Conservation (phyloP, 2,113 vertebrate species). For the Leuciscus idus region DNA sequence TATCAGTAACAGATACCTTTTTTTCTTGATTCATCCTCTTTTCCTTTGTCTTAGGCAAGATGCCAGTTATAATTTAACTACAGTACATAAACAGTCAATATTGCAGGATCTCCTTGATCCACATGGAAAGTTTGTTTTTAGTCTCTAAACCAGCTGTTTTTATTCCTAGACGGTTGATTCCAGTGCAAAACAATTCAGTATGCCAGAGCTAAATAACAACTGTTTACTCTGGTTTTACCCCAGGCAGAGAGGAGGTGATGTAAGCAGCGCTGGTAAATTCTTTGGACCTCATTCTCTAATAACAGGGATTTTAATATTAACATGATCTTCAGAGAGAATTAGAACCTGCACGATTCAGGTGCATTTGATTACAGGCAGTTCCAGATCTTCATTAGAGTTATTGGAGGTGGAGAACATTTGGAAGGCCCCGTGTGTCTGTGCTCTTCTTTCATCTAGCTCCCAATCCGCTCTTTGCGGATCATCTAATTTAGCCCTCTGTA, state of each 20-base stretch:
- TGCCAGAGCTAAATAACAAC: slow-evolving; percentile 44
- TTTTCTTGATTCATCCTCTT: neutral
- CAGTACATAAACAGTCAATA: neutral
- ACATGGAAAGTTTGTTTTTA: slow-evolving; percentile 1
- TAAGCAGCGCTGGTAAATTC: slow-evolving; percentile 61
- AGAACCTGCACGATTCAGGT: slow-evolving; percentile 63
- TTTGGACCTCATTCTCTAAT: slow-evolving; percentile 57
- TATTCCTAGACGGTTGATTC: neutral
- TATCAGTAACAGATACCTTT: neutral
- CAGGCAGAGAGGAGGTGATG: slow-evolving; percentile 52
- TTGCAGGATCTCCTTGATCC: neutral
- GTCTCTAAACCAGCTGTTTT: slow-evolving; percentile 8
- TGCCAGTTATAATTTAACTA: neutral
- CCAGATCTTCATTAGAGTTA: slow-evolving; percentile 59
- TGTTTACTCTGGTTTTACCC: slow-evolving; percentile 62
- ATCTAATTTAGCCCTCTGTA: slow-evolving; percentile 2
- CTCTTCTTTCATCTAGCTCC: slow-evolving; percentile 43
- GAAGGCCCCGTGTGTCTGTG: slow-evolving; percentile 25
- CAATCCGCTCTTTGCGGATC: slow-evolving; percentile 3
- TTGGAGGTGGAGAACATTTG: slow-evolving; percentile 46
- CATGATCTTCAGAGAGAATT: slow-evolving; percentile 51
- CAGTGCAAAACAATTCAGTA: neutral
- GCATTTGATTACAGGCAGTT: slow-evolving; percentile 65
- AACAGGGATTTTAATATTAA: slow-evolving; percentile 58
- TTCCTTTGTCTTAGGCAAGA: neutral